Conservation (phyloP, 2,888 invertebrate species). For the Esperia sulphurella region DNA sequence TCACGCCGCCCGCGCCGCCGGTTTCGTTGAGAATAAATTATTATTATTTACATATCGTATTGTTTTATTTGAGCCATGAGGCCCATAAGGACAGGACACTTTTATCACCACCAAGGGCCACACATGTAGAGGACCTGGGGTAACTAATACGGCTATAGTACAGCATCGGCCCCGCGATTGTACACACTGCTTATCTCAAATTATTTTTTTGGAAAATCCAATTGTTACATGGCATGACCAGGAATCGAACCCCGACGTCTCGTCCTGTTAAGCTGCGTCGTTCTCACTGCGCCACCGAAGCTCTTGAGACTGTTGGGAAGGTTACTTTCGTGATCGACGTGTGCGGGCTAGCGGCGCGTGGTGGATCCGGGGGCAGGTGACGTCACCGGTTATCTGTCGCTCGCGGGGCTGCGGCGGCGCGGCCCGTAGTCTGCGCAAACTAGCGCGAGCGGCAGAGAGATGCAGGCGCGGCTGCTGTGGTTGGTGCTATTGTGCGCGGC, state of each 20-base stretch:
- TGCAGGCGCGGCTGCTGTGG: conserved; percentile 59
- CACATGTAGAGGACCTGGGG: too few relatives aligned
- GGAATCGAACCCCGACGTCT: too few relatives aligned
- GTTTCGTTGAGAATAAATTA: background rate
- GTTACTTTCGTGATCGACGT: conserved; percentile 14
- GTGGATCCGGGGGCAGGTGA: conserved; percentile 21
- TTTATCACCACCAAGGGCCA: too few relatives aligned
- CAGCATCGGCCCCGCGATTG: too few relatives aligned
- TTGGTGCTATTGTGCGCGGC: conserved; percentile 38
- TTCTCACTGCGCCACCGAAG: background rate
- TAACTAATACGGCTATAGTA: too few relatives aligned
- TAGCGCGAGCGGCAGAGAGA: conserved; percentile 52
- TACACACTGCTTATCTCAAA: too few relatives aligned
- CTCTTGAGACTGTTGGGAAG: conserved; percentile 17
- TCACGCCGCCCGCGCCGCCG: background rate
- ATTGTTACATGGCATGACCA: too few relatives aligned
- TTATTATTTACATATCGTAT: too few relatives aligned
- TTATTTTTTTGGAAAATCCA: too few relatives aligned
- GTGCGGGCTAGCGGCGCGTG: conserved; percentile 14
- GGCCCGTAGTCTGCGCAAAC: conserved; percentile 38
- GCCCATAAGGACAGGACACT: conserved; percentile 11
- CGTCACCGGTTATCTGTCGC: conserved; percentile 37
- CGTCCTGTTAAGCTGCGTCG: too few relatives aligned
- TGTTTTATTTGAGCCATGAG: conserved; percentile 4
- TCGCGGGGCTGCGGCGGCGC: conserved; percentile 21